Base-by-base conservation (phyloP, 2,888 invertebrate genomes). In the Salticus scenicus region DNA sequence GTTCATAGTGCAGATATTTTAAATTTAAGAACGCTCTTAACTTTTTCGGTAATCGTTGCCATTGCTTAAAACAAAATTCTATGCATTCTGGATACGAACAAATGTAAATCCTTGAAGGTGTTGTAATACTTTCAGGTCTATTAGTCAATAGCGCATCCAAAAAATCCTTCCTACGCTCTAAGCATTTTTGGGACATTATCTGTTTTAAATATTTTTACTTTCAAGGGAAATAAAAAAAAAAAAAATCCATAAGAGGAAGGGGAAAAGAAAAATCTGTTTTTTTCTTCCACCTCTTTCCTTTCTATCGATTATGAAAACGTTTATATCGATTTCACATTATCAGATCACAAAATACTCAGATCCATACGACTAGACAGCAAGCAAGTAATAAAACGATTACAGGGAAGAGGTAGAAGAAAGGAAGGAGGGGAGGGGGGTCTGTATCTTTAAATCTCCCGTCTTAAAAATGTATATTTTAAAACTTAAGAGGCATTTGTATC, bases 271-370 rank as follows among this genome's bases (percentile, higher is more conserved):
- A 47, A 33, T 17, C 28, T 24, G 37, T 14, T 14, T 51, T 72
- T 70, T 76, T 69, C 69, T 47, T 41, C 14, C 66, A n/a, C 37
- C 33, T 41, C 51, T 69, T 41, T 33, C 37, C 63, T 47, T 42
- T 63, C 24, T 66, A 77, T 73, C 73, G 69, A 73, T 57, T 47
- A 67, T 47, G 73, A 77, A 84, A 84, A 84, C 73, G 83, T 77
- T 84, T 77, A 77, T 84, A 84, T 84, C 83, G 83, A 84, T 84
- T 84, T 84, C 69, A 42, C 83, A 84, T 84, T 84, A 84, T 84
- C 83, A 76, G 76, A 27, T 41, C 63, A 28, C 66, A 67, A 64
- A 82, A 76, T 76, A 42, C 42, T 74, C 30, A 71, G 42, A 66
- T 41, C 41, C 72, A 33, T 67, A 78, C 41, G 67, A 71, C 71